Percentiles rank a stretch among this genome's conserved stretches.
Evolutionary conservation across 1,140 invertebrate genomes (phyloP).

Genomic region (Cheumatopsyche charites): DNA sequence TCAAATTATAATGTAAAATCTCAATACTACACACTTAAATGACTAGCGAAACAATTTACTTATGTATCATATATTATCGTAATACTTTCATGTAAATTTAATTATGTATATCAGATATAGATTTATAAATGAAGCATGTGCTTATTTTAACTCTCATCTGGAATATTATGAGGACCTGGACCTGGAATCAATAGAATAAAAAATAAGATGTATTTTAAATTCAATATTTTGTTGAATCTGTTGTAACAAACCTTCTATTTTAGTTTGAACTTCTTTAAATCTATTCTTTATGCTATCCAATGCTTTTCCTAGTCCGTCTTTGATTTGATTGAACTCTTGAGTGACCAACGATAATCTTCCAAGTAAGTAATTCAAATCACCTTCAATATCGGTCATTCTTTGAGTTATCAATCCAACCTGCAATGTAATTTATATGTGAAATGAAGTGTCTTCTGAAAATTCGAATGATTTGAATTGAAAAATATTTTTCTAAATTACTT

Average conservation of each 20-base stretch:
- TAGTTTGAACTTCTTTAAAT: conserved; percentile 70
- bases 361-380: conserved; percentile 84
- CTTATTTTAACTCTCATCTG: conserved; percentile 5
- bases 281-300: conserved; percentile 74
- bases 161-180: conserved; percentile 55
- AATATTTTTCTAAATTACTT: conserved; percentile 60
- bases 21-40: background rate
- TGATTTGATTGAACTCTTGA: conserved; percentile 86
- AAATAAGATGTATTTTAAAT: background rate
- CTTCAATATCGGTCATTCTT: conserved; percentile 80
- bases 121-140: background rate
- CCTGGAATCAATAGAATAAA: conserved; percentile 50
- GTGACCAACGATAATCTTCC: conserved; percentile 81
- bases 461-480: conserved; percentile 19
- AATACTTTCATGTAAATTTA: conserved; percentile 24
- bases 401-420: conserved; percentile 77
- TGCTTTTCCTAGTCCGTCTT: conserved; percentile 72
- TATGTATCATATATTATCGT: background rate
- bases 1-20: no score
- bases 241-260: conserved; percentile 54
- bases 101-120: background rate
- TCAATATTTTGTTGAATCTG: background rate
- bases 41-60: conserved; percentile 12
- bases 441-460: conserved; percentile 15
- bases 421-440: no score